These are phyloP conservation scores for Papilio aristodemus DNA, from an alignment of 1,140 invertebrate species.

Conservation along the genomic window DNA sequence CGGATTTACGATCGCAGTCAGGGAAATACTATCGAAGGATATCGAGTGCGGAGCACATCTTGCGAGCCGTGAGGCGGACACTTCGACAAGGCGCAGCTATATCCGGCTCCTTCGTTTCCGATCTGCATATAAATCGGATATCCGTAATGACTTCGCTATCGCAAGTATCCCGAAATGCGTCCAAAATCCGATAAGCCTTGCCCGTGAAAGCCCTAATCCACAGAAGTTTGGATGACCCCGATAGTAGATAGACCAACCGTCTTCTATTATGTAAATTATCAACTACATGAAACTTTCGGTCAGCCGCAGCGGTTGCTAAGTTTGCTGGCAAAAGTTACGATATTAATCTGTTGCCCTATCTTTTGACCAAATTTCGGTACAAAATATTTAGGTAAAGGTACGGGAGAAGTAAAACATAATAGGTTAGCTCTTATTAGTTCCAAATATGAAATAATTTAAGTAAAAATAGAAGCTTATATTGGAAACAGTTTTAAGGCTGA, in stretches of 20 bases:
- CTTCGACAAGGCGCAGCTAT: slow-evolving; percentile 17
- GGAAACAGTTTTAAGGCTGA: slow-evolving; percentile 11
- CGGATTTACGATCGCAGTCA: slow-evolving; percentile 46
- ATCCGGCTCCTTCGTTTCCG: slow-evolving; percentile 59
- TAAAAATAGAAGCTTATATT: slow-evolving; percentile 1
- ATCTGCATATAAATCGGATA: slow-evolving; percentile 80
- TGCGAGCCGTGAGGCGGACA: slow-evolving; percentile 24
- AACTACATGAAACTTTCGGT: slow-evolving; percentile 71
- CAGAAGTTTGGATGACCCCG: slow-evolving; percentile 74
- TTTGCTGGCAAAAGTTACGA: slow-evolving; percentile 68
- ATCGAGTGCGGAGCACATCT: slow-evolving; percentile 37
- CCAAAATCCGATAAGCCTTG: slow-evolving; percentile 76
- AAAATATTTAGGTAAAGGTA: slow-evolving; percentile 35
- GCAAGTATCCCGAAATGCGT: slow-evolving; percentile 74
- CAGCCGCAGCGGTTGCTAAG: slow-evolving; percentile 65
- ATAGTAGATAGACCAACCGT: slow-evolving; percentile 72
- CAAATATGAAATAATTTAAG: not conserved
- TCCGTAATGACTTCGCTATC: slow-evolving; percentile 75
- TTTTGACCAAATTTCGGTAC: slow-evolving; percentile 44
- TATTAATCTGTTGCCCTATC: slow-evolving; percentile 66
- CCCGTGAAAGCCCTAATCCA: slow-evolving; percentile 73
- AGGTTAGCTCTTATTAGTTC: not conserved
- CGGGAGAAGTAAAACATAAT: slow-evolving; percentile 18
- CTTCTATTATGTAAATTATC: slow-evolving; percentile 78
- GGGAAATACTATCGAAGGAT: slow-evolving; percentile 25